Evolutionary conservation across 2,797 vertebrate species (phyloP).

Genomic region (Sebastes umbrosus): DNA sequence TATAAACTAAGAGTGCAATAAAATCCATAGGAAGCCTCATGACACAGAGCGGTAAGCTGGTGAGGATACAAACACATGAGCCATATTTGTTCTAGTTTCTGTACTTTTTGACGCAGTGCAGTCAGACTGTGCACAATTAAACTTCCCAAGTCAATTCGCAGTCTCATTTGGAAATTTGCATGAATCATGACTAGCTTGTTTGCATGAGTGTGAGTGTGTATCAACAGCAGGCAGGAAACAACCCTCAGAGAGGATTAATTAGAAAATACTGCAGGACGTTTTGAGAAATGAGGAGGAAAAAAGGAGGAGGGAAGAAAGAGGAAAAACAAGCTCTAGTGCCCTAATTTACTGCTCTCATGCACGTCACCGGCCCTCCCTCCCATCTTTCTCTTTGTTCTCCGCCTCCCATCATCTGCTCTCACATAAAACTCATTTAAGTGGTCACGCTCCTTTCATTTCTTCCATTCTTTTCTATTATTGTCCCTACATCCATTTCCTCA

Average conservation of each 20-base stretch:
- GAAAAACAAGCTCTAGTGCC: conserved; percentile 64
- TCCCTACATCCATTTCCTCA: conserved; percentile 11
- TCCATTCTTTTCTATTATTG: background rate
- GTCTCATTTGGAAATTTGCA: conserved; percentile 43
- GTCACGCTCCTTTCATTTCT: background rate
- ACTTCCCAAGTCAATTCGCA: conserved; percentile 18
- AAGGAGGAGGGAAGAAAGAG: background rate
- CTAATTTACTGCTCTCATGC: conserved; percentile 67
- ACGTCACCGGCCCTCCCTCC: conserved; percentile 37
- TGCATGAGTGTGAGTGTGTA: conserved; percentile 1
- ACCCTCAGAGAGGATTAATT: conserved; percentile 51
- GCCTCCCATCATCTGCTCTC: conserved; percentile 20
- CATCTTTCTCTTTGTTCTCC: conserved; percentile 49
- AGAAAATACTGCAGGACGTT: conserved; percentile 58
- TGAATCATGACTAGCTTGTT: conserved; percentile 47
- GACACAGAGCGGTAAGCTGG: background rate
- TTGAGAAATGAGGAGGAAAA: conserved; percentile 36
- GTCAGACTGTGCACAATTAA: conserved; percentile 32
- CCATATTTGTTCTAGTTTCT: conserved; percentile 21
- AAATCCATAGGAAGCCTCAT: background rate
- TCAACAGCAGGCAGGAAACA: conserved; percentile 33
- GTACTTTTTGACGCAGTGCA: conserved; percentile 57
- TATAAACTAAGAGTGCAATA: background rate
- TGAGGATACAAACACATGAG: background rate
- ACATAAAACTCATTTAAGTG: conserved; percentile 9